phyloP scores from a whole-genome alignment of 2,797 vertebrate species.

The Simalia tracyae region DNA sequence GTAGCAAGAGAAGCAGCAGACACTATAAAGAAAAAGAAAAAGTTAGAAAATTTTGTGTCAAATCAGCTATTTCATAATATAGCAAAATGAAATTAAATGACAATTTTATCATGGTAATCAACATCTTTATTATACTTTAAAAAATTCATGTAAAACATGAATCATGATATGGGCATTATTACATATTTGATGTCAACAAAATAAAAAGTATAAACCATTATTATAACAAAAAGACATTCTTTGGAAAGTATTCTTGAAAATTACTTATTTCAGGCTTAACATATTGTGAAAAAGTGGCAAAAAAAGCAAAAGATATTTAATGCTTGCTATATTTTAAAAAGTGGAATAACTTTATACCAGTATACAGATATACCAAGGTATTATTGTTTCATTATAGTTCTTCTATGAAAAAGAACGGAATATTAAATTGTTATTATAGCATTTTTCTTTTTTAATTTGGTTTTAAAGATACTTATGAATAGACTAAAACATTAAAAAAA shows the following conservation, averaged over 20 bases:
- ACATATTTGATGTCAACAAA: background rate
- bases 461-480: background rate
- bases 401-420: too few relatives aligned
- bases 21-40: slow-evolving; percentile 44
- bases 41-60: slow-evolving; percentile 3
- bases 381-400: too few relatives aligned
- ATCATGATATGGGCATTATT: background rate
- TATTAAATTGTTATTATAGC: too few relatives aligned
- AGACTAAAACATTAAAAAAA: background rate
- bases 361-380: background rate
- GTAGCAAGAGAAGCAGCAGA: slow-evolving; percentile 68
- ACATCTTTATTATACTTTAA: background rate
- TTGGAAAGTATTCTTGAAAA: background rate
- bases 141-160: background rate
- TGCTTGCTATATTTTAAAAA: background rate
- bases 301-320: background rate
- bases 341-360: background rate
- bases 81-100: slow-evolving; percentile 1
- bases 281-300: background rate
- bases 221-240: background rate
- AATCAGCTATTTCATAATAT: slow-evolving; percentile 21
- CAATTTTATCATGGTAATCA: background rate
- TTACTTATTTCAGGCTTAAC: background rate
- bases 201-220: background rate
- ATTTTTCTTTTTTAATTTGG: background rate